Conservation (phyloP, 2,113 vertebrate species). For the Caranx melampygus region DNA sequence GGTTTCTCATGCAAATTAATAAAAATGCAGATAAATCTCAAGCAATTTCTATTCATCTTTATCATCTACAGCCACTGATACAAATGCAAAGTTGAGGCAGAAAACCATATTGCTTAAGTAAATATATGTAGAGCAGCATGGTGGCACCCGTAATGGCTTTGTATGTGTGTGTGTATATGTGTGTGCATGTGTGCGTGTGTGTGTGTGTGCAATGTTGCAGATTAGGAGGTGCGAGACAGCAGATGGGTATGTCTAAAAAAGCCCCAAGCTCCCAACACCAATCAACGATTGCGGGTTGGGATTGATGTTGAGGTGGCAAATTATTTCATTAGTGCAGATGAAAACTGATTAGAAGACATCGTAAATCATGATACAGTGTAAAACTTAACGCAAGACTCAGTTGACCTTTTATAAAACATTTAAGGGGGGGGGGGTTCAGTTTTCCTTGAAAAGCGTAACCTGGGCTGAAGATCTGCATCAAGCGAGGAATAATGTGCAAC, state of each 20-base stretch:
- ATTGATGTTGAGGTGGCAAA: constrained; percentile 67
- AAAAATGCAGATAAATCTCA: constrained; percentile 18
- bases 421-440: neutral
- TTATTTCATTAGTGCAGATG: constrained; percentile 65
- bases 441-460: constrained; percentile 6
- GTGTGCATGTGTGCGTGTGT: constrained; percentile 34
- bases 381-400: neutral
- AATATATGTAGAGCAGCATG: constrained; percentile 24
- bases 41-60: constrained; percentile 24
- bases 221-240: constrained; percentile 87
- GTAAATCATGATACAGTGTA: constrained; percentile 6
- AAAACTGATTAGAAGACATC: constrained; percentile 53
- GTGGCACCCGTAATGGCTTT: constrained; percentile 39
- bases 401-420: neutral
- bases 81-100: constrained; percentile 11
- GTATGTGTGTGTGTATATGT: constrained; percentile 33
- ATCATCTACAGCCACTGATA: neutral
- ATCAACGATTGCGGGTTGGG: constrained; percentile 61
- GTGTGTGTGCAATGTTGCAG: constrained; percentile 60
- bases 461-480: neutral
- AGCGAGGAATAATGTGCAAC: neutral
- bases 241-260: constrained; percentile 85
- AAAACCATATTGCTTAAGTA: constrained; percentile 21
- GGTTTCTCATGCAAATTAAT: constrained; percentile 3
- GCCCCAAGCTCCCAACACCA: constrained; percentile 74